Evolutionary conservation across 2,797 vertebrate genomes (phyloP).

Genomic region (Myotis planiceps): DNA sequence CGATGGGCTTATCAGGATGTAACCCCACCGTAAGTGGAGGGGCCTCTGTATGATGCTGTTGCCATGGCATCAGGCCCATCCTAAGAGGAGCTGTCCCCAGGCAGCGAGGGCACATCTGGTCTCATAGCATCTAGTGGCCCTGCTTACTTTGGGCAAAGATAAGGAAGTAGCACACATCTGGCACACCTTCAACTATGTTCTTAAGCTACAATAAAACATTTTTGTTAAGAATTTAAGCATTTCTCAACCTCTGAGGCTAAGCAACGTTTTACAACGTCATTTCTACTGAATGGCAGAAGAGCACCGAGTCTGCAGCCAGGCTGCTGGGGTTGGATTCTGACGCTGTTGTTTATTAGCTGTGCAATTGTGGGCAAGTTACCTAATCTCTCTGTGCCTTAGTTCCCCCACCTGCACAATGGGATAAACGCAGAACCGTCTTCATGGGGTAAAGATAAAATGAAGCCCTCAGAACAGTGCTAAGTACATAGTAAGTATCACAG

Average conservation of each 20-base stretch:
- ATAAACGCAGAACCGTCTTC: background rate
- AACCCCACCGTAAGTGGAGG: background rate
- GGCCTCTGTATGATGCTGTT: background rate
- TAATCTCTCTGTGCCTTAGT: background rate
- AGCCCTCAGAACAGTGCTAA: background rate
- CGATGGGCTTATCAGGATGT: background rate
- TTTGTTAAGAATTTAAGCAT: background rate
- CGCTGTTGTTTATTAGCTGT: background rate
- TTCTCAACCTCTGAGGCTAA: background rate
- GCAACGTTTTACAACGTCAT: background rate
- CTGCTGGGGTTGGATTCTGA: background rate
- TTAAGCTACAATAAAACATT: conserved; percentile 18
- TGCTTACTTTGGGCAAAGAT: background rate
- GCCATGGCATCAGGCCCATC: background rate
- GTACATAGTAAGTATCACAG: background rate
- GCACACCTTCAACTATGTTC: background rate
- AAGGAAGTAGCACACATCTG: background rate
- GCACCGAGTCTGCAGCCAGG: too few species aligned
- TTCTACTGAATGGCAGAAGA: background rate
- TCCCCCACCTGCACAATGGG: background rate
- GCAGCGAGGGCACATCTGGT: too few species aligned
- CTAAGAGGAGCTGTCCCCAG: background rate
- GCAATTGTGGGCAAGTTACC: background rate
- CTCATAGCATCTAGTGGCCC: background rate
- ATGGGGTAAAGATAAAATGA: background rate